Percentiles rank a stretch among this genome's conserved stretches.
These are phyloP conservation scores for Zoanthus solanderi DNA, from an alignment of 92 coral and sea anemone species.

Conservation along the genomic window DNA sequence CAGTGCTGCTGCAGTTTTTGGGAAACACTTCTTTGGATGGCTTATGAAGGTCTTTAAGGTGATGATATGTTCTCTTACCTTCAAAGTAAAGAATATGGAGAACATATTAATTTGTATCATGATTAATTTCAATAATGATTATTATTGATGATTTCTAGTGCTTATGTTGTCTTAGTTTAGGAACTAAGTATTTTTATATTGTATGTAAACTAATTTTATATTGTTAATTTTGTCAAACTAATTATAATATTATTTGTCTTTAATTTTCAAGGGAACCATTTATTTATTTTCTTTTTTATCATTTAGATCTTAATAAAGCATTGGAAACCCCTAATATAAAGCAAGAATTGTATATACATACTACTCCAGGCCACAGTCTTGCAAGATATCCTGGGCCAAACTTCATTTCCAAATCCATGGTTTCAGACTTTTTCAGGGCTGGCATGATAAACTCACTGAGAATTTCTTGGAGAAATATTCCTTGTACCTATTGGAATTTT, in stretches of 20 bases:
- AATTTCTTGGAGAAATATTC: neutral
- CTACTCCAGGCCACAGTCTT: conserved; percentile 6
- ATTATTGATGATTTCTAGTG: neutral
- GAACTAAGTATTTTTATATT: neutral
- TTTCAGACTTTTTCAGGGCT: neutral
- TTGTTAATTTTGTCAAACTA: neutral
- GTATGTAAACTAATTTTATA: neutral
- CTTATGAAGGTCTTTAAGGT: neutral
- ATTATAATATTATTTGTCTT: neutral
- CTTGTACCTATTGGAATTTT: neutral
- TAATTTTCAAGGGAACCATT: neutral
- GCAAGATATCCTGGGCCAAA: neutral
- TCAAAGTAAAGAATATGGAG: neutral
- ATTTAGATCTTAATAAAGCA: neutral
- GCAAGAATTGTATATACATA: neutral
- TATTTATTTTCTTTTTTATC: neutral
- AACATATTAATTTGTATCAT: neutral
- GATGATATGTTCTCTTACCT: neutral
- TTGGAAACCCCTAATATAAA: neutral
- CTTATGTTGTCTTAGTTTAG: neutral
- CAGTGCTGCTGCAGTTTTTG: neutral
- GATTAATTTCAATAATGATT: neutral
- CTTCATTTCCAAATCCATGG: neutral
- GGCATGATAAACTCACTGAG: neutral
- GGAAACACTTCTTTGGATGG: neutral